A percentile compares a stretch with the other conserved stretches of the same genome.
Conservation (phyloP, 2,888 invertebrate species). For the Caenorhabditis becei region DNA sequence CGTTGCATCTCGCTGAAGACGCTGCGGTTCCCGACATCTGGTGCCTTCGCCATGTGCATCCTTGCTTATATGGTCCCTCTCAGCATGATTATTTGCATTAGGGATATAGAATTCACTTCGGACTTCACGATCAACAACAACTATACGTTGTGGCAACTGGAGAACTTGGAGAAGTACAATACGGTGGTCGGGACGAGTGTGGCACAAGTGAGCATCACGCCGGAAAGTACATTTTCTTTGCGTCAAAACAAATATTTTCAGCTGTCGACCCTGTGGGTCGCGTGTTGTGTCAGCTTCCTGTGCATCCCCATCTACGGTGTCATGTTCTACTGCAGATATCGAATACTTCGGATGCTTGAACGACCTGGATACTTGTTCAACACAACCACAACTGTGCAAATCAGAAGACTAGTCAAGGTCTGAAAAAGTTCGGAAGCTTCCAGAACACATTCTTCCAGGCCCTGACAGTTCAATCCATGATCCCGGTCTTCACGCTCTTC, state of each 20-base stretch:
- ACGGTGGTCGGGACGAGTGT: slow-evolving; percentile 58
- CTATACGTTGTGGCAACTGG: slow-evolving; percentile 53
- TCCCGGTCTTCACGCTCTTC: slow-evolving; percentile 50
- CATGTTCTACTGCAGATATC: slow-evolving; percentile 59
- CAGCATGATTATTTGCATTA: slow-evolving; percentile 50
- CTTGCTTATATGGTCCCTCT: slow-evolving; percentile 53
- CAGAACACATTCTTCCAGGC: slow-evolving; percentile 44
- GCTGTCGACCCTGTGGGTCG: slow-evolving; percentile 53
- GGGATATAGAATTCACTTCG: slow-evolving; percentile 52
- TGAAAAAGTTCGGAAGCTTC: background rate
- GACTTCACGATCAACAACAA: slow-evolving; percentile 53
- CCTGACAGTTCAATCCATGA: slow-evolving; percentile 52
- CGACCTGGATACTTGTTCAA: slow-evolving; percentile 55
- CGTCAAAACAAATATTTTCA: slow-evolving; percentile 21
- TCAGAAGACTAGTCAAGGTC: slow-evolving; percentile 49
- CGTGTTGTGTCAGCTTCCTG: slow-evolving; percentile 44
- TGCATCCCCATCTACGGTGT: slow-evolving; percentile 53
- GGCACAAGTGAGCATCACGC: slow-evolving; percentile 30
- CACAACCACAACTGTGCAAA: slow-evolving; percentile 49
- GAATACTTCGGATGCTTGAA: slow-evolving; percentile 50
- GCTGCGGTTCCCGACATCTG: slow-evolving; percentile 55
- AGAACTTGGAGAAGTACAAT: slow-evolving; percentile 51
- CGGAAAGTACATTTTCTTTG: background rate
- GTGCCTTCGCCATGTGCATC: slow-evolving; percentile 56
- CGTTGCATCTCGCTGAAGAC: slow-evolving; percentile 56